These are phyloP conservation scores for Mirza zaza DNA, from an alignment of 2,113 vertebrate species.

Conservation along the genomic window DNA sequence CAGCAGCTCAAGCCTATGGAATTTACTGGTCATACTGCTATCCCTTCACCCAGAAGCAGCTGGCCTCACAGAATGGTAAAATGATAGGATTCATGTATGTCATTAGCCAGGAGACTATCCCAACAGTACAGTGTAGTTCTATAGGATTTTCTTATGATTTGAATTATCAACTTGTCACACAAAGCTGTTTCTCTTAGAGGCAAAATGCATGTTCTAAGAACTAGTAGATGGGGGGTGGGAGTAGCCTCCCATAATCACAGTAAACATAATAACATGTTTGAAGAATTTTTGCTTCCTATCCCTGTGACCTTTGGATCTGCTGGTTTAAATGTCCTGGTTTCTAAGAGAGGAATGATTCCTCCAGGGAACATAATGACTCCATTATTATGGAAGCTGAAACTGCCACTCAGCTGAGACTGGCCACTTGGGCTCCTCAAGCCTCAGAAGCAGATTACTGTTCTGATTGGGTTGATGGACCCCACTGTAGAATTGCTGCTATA, in stretches of 20 bases:
- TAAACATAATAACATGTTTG: neutral
- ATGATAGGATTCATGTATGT: neutral
- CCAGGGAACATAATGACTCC: neutral
- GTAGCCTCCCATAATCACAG: neutral
- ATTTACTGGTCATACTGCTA: too few relatives aligned
- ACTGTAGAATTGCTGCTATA: fast-evolving
- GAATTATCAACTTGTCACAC: neutral
- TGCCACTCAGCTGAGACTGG: neutral
- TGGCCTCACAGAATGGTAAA: neutral
- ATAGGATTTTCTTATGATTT: neutral
- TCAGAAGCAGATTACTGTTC: neutral
- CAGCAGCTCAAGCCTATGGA: neutral
- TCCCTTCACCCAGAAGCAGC: neutral
- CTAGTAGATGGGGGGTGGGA: neutral
- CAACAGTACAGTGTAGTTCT: neutral
- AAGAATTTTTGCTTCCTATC: neutral
- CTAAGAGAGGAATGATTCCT: neutral
- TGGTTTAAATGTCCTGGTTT: neutral
- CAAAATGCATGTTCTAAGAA: neutral
- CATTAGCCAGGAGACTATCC: neutral
- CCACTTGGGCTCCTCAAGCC: neutral
- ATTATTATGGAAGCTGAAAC: neutral
- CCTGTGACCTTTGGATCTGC: neutral
- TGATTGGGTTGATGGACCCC: neutral
- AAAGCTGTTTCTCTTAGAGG: neutral